phyloP scores from a whole-genome alignment of 2,888 invertebrate genomes.

The Amblyteles armatorius region DNA sequence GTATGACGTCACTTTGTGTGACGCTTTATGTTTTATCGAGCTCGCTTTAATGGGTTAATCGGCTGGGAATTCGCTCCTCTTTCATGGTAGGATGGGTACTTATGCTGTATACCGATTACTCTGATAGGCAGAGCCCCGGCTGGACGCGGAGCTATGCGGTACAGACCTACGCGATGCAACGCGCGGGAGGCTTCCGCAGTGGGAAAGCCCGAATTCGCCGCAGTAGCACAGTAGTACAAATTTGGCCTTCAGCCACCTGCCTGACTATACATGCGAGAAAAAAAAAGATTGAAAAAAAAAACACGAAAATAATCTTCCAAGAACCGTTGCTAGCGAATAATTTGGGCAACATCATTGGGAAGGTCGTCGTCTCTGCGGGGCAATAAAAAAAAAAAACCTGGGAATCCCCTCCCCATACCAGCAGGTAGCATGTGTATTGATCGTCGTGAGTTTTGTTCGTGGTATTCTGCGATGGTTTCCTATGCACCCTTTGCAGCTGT shows the following conservation, averaged over 20 bases:
- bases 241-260: slow-evolving; percentile 55
- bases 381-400: slow-evolving; percentile 19
- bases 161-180: slow-evolving; percentile 34
- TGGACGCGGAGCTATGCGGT: slow-evolving; percentile 63
- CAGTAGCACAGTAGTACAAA: slow-evolving; percentile 17
- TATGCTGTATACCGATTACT: neutral
- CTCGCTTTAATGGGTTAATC: neutral
- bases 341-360: neutral
- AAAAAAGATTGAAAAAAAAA: neutral
- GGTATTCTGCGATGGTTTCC: slow-evolving; percentile 47
- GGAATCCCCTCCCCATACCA: slow-evolving; percentile 16
- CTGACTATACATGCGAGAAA: neutral
- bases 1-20: neutral
- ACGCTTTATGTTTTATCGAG: neutral
- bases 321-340: neutral
- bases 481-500: slow-evolving; percentile 44
- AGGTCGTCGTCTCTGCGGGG: slow-evolving; percentile 1
- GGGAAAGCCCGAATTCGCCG: slow-evolving; percentile 48
- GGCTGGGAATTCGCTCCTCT: neutral
- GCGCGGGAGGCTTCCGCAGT: slow-evolving; percentile 58
- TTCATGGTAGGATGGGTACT: neutral
- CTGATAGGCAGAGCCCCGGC: neutral
- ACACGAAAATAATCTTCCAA: neutral
- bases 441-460: slow-evolving; percentile 56
- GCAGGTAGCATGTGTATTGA: slow-evolving; percentile 53